These are phyloP conservation scores for Vespertilio murinus DNA, from an alignment of 2,797 vertebrate species.

Conservation along the genomic window DNA sequence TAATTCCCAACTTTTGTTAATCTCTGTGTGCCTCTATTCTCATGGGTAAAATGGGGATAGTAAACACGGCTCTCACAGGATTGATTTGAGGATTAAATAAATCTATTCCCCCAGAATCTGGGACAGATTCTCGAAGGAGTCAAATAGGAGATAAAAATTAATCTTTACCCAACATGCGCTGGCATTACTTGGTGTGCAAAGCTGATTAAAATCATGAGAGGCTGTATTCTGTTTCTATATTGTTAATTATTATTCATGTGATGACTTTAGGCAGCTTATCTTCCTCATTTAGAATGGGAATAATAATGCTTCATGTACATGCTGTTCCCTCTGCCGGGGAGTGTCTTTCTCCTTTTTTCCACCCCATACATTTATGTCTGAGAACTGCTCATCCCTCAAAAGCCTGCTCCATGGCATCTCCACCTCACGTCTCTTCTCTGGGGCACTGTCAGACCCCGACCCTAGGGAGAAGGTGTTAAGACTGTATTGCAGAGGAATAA, in stretches of 20 bases:
- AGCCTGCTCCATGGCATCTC: neutral
- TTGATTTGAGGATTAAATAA: constrained; percentile 29
- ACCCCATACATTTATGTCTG: neutral
- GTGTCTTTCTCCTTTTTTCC: neutral
- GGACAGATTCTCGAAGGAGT: constrained; percentile 24
- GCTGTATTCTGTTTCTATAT: constrained; percentile 27
- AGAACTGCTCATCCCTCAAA: constrained; percentile 6
- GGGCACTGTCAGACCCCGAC: neutral
- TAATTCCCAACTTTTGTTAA: constrained; percentile 22
- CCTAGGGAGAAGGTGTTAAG: neutral
- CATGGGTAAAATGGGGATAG: constrained; percentile 22
- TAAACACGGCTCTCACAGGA: neutral
- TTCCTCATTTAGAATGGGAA: constrained; percentile 48
- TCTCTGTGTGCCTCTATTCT: constrained; percentile 16
- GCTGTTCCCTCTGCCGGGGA: neutral
- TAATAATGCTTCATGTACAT: constrained; percentile 30
- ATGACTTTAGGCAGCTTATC: neutral
- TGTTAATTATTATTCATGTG: constrained; percentile 46
- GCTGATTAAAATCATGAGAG: constrained; percentile 44
- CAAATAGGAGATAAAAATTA: constrained; percentile 37
- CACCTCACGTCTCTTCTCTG: neutral
- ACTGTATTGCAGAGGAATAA: neutral
- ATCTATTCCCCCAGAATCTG: neutral
- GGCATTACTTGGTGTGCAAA: constrained; percentile 50
- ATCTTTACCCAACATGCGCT: neutral